These are phyloP conservation scores for Coluber constrictor DNA, from an alignment of 2,797 vertebrate species.

Conservation along the genomic window DNA sequence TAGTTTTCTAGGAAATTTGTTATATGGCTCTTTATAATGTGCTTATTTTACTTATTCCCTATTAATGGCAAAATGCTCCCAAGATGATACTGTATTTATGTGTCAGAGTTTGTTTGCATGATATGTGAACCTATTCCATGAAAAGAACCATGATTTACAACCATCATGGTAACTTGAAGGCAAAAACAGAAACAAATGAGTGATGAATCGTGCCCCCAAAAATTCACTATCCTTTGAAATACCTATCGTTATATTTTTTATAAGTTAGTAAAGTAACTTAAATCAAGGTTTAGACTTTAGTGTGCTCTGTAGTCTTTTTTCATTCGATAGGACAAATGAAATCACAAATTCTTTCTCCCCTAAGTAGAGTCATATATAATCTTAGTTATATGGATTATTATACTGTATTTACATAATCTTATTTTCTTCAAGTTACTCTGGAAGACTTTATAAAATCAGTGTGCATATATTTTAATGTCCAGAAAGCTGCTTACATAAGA, in stretches of 20 bases:
- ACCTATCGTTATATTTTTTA: background rate
- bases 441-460: background rate
- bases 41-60: background rate
- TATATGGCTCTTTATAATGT: background rate
- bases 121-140: background rate
- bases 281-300: background rate
- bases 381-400: background rate
- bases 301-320: background rate
- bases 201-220: too few species aligned
- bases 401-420: background rate
- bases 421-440: too few species aligned
- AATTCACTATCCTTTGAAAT: background rate
- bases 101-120: background rate
- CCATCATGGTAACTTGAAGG: background rate
- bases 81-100: background rate
- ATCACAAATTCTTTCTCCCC: background rate
- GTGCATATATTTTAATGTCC: background rate
- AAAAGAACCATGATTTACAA: background rate
- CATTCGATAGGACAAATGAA: background rate
- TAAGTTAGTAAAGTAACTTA: background rate
- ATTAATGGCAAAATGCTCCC: background rate
- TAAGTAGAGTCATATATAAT: background rate
- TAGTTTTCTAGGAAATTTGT: background rate
- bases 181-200: background rate
- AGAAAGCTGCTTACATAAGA: background rate